Evolutionary conservation across 2,113 vertebrate species (phyloP), one percentile per base, ranked within the genome.

Genomic region (Engystomops pustulosus): DNA sequence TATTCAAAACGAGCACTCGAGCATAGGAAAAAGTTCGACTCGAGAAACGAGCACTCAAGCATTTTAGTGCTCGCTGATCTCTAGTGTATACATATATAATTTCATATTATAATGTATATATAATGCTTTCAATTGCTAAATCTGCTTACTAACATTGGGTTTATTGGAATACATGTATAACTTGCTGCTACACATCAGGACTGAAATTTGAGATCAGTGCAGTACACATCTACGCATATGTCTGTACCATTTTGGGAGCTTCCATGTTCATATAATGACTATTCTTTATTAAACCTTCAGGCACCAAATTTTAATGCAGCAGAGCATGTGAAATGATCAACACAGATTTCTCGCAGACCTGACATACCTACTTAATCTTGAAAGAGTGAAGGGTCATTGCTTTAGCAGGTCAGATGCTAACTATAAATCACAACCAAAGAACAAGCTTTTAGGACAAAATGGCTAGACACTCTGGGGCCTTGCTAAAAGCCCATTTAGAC

Each of bases 361-460:
- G 71, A 58, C 2, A 84, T 81, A 72, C 1, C 1, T 30, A 25
- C 83, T 85, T 84, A 55, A 89, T 88, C 88, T 79, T 25, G 23
- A 53, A 74, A 67, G 80, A 81, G 65, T 47, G 87, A 74, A 84
- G 67, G 88, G 30, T 4, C 86, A 87, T 88, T 87, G 85, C 72
- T 18, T 88, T 86, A 89, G 25, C 69, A n/a, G 88, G 87, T 91
- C 87, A 86, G 85, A 81, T 1, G 85, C 83, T 62, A 34, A 75
- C 89, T 60, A 88, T 86, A 88, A 89, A 88, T 87, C 87, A 85
- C 86, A 1, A 58, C 81, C 8, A 86, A 84, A 87, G 67, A 65
- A 36, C 41, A 81, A 30, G 25, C 36, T 86, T 68, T 83, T 85
- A 71, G 79, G 12, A 8, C 0, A 1, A 85, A 72, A 27, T 72